Evolutionary conservation across 2,797 vertebrate species (phyloP).

Genomic region (Choloepus didactylus): DNA sequence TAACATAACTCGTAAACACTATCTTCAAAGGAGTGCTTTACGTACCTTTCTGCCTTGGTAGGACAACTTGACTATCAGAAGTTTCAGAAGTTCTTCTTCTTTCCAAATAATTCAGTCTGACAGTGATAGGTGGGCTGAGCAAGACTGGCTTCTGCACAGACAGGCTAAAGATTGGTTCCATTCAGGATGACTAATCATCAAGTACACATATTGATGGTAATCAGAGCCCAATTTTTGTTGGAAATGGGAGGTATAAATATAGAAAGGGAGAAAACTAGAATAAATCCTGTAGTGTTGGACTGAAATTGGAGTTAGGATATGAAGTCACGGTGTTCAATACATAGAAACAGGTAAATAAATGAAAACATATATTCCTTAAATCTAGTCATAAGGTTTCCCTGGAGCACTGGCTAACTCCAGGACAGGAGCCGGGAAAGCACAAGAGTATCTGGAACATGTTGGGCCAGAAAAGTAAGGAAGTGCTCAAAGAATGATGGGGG

Average conservation of each 20-base stretch:
- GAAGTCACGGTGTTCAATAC: background rate
- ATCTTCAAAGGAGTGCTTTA: conserved; percentile 6
- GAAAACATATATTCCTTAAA: too few relatives aligned
- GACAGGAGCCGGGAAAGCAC: too few relatives aligned
- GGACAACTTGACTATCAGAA: background rate
- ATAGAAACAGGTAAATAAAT: too few relatives aligned
- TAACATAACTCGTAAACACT: background rate
- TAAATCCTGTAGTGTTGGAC: background rate
- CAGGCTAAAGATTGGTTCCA: background rate
- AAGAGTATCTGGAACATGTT: too few relatives aligned
- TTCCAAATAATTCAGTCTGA: background rate
- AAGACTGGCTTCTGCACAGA: background rate
- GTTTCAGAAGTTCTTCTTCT: background rate
- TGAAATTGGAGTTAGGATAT: background rate
- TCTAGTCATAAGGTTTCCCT: too few relatives aligned
- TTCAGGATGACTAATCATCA: background rate
- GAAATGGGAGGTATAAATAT: background rate
- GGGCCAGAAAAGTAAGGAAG: too few relatives aligned
- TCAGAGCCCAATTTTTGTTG: background rate
- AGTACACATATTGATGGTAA: background rate
- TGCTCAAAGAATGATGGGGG: too few relatives aligned
- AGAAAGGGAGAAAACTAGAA: background rate
- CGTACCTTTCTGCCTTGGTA: background rate
- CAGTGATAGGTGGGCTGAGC: background rate
- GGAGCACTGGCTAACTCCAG: too few relatives aligned